Evolutionary conservation across 2,888 invertebrate species (phyloP), one percentile per base, ranked within the genome.

Genomic region (Cepaea hortensis): DNA sequence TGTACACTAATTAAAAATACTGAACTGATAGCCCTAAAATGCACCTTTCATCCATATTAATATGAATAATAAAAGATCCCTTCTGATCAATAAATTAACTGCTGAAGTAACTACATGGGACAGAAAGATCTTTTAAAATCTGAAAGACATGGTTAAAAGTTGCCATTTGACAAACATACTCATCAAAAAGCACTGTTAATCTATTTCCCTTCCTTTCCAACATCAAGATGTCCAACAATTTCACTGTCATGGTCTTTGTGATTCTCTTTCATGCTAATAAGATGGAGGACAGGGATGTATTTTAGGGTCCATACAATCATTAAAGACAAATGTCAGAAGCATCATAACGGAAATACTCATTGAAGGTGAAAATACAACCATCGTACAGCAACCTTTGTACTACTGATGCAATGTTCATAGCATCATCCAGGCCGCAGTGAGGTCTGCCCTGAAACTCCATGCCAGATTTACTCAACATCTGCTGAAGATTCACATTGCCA

Each of bases 391-490:
- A 92, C 55, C 94, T 93, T 18, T 95, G 90, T 3, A 95, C 94
- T 84, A 96, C 94, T 50, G 95, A 93, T 3, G 96, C 95, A 89
- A 96, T 96, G 91, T 96, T 96, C 1, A 93, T 91, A 2, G 96
- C 94, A 93, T 96, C 96, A 90, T 96, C 95, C 70, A 95, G 90
- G 13, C 94, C 96, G 90, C 95, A 95, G 91, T 96, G 96, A 20
- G 94, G 95, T 20, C 94, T 91, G 5, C 96, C 96, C 91, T 95
- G 94, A 91, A 96, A 96, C 75, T 92, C 91, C 92, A 96, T 92
- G 15, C 95, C 95, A 75, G 95, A 91, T 75, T 93, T 92, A 68
- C 94, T 93, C 84, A 96, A 91, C 95, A 96, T 96, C 23, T 93
- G 91, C 68, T 94, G 93, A 83, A 95, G 90, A 48, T 92, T 93